Percentiles rank a stretch among this genome's conserved stretches.
Evolutionary conservation across 2,888 invertebrate genomes (phyloP).

Genomic region (Trissolcus brochymenae): DNA sequence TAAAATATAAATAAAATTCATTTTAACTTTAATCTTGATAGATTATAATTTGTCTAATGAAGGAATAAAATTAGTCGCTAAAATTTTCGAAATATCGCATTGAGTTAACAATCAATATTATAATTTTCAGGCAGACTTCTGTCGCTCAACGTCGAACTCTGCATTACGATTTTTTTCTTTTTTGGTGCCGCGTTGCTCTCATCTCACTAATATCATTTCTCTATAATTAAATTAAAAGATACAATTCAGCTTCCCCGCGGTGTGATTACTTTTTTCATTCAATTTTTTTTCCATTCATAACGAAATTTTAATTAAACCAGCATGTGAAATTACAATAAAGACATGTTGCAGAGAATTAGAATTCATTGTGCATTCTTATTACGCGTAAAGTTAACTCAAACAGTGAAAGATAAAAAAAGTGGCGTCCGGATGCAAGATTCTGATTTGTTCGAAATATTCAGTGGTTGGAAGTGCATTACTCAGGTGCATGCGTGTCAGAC

Average conservation of each 20-base stretch:
- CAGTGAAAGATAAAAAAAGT: constrained; percentile 43
- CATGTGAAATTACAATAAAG: constrained; percentile 1
- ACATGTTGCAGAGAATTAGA: neutral
- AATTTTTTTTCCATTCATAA: constrained; percentile 5
- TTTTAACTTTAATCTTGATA: neutral
- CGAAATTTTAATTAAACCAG: neutral
- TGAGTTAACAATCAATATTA: neutral
- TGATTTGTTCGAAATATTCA: constrained; percentile 62
- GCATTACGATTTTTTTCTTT: no score
- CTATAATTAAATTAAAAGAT: no score
- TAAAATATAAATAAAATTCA: neutral
- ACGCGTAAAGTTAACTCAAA: constrained; percentile 3
- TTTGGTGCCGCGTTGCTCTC: no score
- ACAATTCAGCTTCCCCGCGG: no score
- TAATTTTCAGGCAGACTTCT: neutral
- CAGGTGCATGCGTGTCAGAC: constrained; percentile 25
- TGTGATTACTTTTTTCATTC: neutral
- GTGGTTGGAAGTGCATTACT: constrained; percentile 55
- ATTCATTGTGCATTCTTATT: constrained; percentile 13
- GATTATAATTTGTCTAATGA: no score
- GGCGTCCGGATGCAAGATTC: constrained; percentile 57
- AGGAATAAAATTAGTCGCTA: no score
- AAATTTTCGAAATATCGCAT: neutral
- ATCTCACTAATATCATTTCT: no score
- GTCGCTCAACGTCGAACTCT: no score